Base-by-base conservation (phyloP, 2,113 vertebrate genomes). In the Delphinus delphis region DNA sequence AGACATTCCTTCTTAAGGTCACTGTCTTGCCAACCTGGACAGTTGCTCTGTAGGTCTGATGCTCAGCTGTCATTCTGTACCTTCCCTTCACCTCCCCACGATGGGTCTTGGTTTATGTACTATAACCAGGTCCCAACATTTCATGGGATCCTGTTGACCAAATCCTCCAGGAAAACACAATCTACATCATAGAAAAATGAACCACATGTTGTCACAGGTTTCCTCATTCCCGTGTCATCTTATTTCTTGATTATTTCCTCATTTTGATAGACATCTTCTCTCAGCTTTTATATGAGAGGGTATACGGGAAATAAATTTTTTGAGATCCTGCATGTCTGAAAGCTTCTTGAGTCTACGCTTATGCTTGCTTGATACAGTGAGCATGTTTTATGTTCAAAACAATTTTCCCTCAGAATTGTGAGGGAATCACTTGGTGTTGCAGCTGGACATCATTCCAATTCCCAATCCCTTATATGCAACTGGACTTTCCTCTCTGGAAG, bases 151-250 rank as follows among this genome's bases (percentile, higher is more conserved):
- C 44, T 68, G 7, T 58, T 81, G 76, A 13, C 81, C 79, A 21
- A 74, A 68, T 60, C 33, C 33, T 63, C 63, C 6, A 84, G 50
- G 71, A 62, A 93, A 93, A 79, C 17, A 21, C 23, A 53, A 83
- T 55, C 38, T 67, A 81, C 28, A n/a, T 77, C 60, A 70, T 21
- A 92, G 41, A 44, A 95, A 97, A 91, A 91, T 18, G 26, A 97
- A 73, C 47, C 17, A 26, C 10, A 65, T 33, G 9, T 36, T 82
- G 13, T 79, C 38, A 74, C 41, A 53, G 20, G 23, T 74, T 68
- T 92, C 74, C 33, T 96, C 17, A 38, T 44, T 79, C 36, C 15
- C 14, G 1, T 71, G 31, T 38, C 5, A 2, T n/a, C 26, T n/a
- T 58, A 36, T 67, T 65, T 80, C 80, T 77, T 88, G 47, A 68